Evolutionary conservation across 2,888 invertebrate genomes (phyloP).

Genomic region (Operophtera brumata): DNA sequence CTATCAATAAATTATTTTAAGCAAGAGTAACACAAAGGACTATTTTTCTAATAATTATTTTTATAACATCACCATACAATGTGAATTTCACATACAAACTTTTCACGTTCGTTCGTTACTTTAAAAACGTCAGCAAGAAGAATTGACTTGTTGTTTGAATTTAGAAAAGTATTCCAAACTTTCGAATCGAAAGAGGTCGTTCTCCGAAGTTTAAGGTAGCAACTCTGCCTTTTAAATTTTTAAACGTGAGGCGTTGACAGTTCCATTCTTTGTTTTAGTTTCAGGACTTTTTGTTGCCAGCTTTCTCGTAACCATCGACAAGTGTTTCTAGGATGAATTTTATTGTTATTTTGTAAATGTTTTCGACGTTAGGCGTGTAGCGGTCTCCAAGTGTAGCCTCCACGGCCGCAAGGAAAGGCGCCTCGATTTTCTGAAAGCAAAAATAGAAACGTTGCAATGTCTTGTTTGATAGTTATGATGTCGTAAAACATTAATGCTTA

Average conservation of each 20-base stretch:
- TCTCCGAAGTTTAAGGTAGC: constrained; percentile 9
- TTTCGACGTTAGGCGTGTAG: constrained; percentile 94
- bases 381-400: constrained; percentile 92
- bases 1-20: constrained; percentile 4
- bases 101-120: not conserved
- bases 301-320: constrained; percentile 87
- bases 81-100: not conserved
- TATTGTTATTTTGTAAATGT: constrained; percentile 93
- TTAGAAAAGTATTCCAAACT: constrained; percentile 8
- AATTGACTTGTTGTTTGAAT: constrained; percentile 30
- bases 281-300: constrained; percentile 47
- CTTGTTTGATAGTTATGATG: constrained; percentile 28
- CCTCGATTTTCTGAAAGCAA: constrained; percentile 89
- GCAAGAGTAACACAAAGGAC: constrained; percentile 15
- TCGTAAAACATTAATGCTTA: constrained; percentile 29
- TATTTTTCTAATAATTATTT: not conserved
- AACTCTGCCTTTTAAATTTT: constrained; percentile 8
- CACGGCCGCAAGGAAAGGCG: constrained; percentile 93
- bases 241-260: constrained; percentile 6
- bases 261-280: constrained; percentile 21
- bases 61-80: not conserved
- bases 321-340: constrained; percentile 94
- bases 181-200: constrained; percentile 9
- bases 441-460: constrained; percentile 31
- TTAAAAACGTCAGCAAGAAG: constrained; percentile 20